Evolutionary conservation across 2,797 vertebrate species (phyloP), one percentile per base, ranked within the genome.

Genomic region (Gallinago stenura): DNA sequence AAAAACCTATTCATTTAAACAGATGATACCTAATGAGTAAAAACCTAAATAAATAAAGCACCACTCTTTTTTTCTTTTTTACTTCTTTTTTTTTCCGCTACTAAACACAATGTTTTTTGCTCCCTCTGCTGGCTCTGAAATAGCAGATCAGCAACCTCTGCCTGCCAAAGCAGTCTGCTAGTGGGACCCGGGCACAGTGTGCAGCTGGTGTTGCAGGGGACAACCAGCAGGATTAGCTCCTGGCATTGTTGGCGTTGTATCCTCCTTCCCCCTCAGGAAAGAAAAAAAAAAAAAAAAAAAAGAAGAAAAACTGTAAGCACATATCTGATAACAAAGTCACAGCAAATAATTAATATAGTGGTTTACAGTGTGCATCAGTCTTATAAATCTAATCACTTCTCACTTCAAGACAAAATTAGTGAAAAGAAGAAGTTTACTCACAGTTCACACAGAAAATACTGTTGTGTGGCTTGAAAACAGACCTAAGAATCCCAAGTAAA

Each of bases 81-180:
- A 39, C 66, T 21, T 37, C 61, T n/a, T 58, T 30, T 65, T 61
- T n/a, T 58, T 26, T 15, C 7, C 2, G 28, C 48, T 89, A 9
- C 31, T 21, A 30, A 96, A 91, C 45, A 39, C 57, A 78, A 58
- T 73, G 95, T 92, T 80, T 93, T 95, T 90, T 97, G 95, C 94
- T 96, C 96, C 96, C 96, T 95, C 96, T 97, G 89, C 87, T 97
- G 97, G 96, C 70, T 75, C 48, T 37, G 66, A 35, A 9, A 4
- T 1, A 18, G 76, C 39, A 89, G 69, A 64, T 95, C 88, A 92
- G 81, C 61, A 78, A 12, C 56, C 50, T 1, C 2, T 8, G 0
- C 25, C 33, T 33, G 48, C 39, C 39, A 46, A 57, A 50, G 22
- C 45, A 28, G 28, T 7, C 56, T 73, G 33, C 16, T 25, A 4